Evolutionary conservation across 2,113 vertebrate genomes (phyloP), one percentile per base, ranked within the genome.

Genomic region (Hippopotamus amphibius): DNA sequence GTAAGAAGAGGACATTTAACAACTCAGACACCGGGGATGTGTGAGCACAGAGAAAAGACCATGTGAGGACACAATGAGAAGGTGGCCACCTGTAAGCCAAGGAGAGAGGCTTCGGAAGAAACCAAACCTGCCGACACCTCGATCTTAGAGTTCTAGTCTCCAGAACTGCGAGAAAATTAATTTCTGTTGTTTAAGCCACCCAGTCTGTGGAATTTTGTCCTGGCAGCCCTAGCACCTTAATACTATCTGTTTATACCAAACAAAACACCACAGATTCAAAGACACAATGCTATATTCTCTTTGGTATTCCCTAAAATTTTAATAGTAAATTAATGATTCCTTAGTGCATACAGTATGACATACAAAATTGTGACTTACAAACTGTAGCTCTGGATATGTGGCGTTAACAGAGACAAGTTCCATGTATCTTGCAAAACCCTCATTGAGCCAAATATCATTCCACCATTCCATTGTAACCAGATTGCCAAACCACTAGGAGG

Each of bases 391-490:
- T 82, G 97, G 94, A 77, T 96, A 97, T 19, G 77, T 96, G 68
- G 63, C 57, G 59, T 80, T 97, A 77, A 97, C 8, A 37, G 96
- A 96, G 30, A 97, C 46, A 41, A 91, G 65, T 96, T 98, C 97
- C 97, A 98, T 96, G 80, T 97, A 97, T 1, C 24, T 94, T 88
- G 98, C 97, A 96, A 98, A 98, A 76, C 94, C 96, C 26, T 98
- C 96, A 1, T 97, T 98, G 61, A 98, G 96, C 96, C 98, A 98
- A 93, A 96, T 88, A 61, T 98, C 97, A 94, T 97, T 97, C 96
- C 96, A 98, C 97, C 98, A 98, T 71, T 97, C 95, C 96, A 97
- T 97, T 63, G 97, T 97, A 82, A 98, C 92, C 68, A 98, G 87
- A 76, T 98, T 98, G 30, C 98, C 98, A 97, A 98, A 97, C 95